Conservation (phyloP, 2,113 vertebrate species). For the Tragulus kanchil region DNA sequence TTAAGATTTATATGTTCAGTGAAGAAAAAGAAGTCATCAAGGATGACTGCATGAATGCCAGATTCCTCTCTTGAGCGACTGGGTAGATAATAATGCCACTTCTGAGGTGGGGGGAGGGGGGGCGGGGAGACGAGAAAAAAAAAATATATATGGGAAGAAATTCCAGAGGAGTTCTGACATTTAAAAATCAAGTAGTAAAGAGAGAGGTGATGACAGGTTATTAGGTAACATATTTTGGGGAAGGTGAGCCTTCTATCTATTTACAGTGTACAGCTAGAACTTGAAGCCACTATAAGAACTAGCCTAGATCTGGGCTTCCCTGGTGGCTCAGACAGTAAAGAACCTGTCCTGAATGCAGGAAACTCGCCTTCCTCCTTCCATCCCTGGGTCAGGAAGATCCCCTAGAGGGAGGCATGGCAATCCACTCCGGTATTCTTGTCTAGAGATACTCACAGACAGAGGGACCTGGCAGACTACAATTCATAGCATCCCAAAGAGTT, state of each 20-base stretch:
- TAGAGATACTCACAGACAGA: background rate
- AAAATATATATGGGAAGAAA: background rate
- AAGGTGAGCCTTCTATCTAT: background rate
- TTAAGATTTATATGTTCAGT: background rate
- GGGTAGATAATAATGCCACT: background rate
- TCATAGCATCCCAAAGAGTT: background rate
- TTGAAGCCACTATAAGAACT: background rate
- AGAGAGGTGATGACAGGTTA: background rate
- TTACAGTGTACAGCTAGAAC: background rate
- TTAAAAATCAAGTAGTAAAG: background rate
- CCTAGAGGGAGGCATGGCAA: background rate
- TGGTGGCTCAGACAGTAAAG: background rate
- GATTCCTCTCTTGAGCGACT: background rate
- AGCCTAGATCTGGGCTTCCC: background rate
- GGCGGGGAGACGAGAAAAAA: background rate
- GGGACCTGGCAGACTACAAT: background rate
- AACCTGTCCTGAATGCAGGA: background rate
- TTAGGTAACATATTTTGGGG: background rate
- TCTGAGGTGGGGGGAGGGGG: background rate
- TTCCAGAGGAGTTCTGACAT: background rate
- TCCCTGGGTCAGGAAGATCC: background rate
- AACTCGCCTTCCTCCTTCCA: rapidly evolving
- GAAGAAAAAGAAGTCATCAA: background rate
- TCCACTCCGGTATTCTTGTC: background rate
- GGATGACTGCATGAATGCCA: background rate